phyloP scores from a whole-genome alignment of 2,888 invertebrate species.

The Agrypnus murinus region DNA sequence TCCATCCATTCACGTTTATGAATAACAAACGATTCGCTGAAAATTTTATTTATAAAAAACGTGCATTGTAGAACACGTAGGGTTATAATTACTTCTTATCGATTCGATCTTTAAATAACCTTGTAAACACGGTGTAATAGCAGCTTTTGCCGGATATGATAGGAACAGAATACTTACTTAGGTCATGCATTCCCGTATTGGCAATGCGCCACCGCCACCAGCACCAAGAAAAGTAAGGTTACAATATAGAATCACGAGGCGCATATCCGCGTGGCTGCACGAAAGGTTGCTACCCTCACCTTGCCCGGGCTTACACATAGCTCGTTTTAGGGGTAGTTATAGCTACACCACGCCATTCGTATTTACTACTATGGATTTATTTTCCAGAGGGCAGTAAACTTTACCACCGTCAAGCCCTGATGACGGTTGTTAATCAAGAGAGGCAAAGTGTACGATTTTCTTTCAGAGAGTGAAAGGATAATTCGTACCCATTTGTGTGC shows the following conservation, averaged over 20 bases:
- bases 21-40: not conserved
- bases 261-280: constrained; percentile 58
- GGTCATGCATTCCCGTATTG: constrained; percentile 32
- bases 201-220: constrained; percentile 45
- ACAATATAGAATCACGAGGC: constrained; percentile 56
- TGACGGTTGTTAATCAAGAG: constrained; percentile 19
- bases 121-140: constrained; percentile 25
- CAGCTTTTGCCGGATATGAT: constrained; percentile 13
- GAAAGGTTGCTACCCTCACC: constrained; percentile 65
- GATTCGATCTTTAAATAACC: not conserved
- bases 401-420: constrained; percentile 16
- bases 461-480: not conserved
- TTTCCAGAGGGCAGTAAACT: constrained; percentile 31
- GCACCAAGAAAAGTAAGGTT: no score
- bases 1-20: no score
- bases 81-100: not conserved
- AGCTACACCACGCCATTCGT: constrained; percentile 56
- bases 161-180: constrained; percentile 3
- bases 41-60: not conserved
- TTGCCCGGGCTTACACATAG: constrained; percentile 63
- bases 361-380: constrained; percentile 42
- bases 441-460: not conserved
- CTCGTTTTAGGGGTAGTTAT: constrained; percentile 53
- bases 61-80: not conserved
- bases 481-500: not conserved